These are phyloP conservation scores for Phylloscopus collybita DNA, from an alignment of 2,797 vertebrate species.

Conservation along the genomic window DNA sequence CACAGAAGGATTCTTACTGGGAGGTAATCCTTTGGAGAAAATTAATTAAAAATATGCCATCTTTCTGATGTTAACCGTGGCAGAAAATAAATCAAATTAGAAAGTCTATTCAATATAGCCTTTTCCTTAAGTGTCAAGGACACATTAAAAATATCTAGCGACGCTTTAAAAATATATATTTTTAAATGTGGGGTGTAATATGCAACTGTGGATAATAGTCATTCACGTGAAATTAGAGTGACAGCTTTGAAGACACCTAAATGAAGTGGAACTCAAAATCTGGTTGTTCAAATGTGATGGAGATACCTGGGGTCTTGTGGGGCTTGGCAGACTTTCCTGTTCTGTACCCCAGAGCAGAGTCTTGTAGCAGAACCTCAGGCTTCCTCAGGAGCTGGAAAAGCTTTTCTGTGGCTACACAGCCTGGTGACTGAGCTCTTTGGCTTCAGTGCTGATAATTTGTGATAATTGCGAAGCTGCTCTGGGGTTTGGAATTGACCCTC, in stretches of 20 bases:
- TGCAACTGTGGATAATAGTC: neutral
- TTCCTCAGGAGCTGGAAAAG: neutral
- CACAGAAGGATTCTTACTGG: slow-evolving; percentile 8
- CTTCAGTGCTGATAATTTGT: neutral
- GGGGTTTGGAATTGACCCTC: neutral
- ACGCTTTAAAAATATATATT: neutral
- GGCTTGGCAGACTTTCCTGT: neutral
- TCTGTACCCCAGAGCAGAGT: neutral
- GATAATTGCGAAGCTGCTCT: neutral
- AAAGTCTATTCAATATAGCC: neutral
- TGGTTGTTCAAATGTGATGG: neutral
- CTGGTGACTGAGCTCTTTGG: neutral
- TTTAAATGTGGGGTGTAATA: neutral
- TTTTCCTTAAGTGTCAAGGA: neutral
- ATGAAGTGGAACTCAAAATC: neutral
- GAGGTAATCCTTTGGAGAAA: slow-evolving; percentile 27
- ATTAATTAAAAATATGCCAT: neutral
- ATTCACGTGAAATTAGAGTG: neutral
- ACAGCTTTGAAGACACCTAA: neutral
- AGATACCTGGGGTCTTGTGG: neutral
- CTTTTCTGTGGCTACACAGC: neutral
- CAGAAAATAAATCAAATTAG: slow-evolving; percentile 15
- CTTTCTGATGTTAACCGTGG: slow-evolving; percentile 19
- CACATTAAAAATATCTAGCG: slow-evolving; percentile 10
- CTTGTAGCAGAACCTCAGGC: neutral